Conservation (phyloP, 2,797 vertebrate species). For the Girardinus metallicus region DNA sequence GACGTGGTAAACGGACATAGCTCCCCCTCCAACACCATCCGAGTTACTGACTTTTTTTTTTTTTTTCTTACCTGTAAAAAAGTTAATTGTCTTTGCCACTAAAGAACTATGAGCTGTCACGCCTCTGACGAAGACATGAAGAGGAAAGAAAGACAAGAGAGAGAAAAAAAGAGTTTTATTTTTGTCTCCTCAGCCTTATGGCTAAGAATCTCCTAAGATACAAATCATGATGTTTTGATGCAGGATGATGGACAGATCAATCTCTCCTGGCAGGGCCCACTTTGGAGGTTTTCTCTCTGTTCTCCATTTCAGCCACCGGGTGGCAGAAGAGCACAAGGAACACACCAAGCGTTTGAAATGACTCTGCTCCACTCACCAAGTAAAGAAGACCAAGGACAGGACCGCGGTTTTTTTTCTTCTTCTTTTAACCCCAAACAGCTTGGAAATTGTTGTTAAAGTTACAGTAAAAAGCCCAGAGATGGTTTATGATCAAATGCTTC, state of each 20-base stretch:
- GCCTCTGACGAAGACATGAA: slow-evolving; percentile 71
- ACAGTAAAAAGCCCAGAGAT: slow-evolving; percentile 37
- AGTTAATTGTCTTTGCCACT: slow-evolving; percentile 82
- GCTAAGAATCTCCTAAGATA: slow-evolving; percentile 74
- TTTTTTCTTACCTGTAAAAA: slow-evolving; percentile 62
- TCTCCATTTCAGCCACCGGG: slow-evolving; percentile 75
- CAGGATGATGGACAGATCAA: slow-evolving; percentile 65
- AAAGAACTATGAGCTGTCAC: slow-evolving; percentile 79
- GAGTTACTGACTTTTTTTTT: slow-evolving; percentile 39
- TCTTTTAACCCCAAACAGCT: slow-evolving; percentile 35
- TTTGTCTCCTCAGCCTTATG: slow-evolving; percentile 72
- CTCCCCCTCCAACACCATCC: slow-evolving; percentile 38
- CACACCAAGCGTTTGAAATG: slow-evolving; percentile 43
- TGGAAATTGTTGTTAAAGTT: slow-evolving; percentile 58
- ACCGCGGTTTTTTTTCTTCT: neutral
- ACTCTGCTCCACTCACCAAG: slow-evolving; percentile 36
- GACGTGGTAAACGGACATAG: slow-evolving; percentile 76
- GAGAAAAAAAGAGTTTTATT: slow-evolving; percentile 66
- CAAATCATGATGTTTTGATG: slow-evolving; percentile 77
- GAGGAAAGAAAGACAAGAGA: slow-evolving; percentile 54
- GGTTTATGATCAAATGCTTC: slow-evolving; percentile 46
- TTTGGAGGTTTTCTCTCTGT: slow-evolving; percentile 44
- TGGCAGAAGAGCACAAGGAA: slow-evolving; percentile 85
- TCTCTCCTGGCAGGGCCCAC: slow-evolving; percentile 56
- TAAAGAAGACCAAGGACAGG: slow-evolving; percentile 25